Evolutionary conservation across 2,113 vertebrate genomes (phyloP).

Genomic region (Sphaerodactylus townsendi): DNA sequence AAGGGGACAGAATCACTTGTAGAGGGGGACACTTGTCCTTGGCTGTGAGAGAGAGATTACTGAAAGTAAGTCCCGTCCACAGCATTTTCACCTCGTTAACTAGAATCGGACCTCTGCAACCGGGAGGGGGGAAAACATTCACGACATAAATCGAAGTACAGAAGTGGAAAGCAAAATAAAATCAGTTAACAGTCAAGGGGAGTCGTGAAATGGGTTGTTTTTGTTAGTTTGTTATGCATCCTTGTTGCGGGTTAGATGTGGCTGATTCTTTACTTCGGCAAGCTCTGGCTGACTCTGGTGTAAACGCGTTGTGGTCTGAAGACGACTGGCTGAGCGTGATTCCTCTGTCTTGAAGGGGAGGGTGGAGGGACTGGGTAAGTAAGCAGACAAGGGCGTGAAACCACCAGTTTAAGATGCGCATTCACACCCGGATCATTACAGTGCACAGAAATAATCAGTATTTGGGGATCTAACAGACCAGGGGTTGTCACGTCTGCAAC

Average conservation of each 20-base stretch:
- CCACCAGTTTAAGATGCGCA: background rate
- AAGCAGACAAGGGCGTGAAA: background rate
- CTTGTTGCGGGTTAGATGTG: background rate
- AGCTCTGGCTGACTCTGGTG: background rate
- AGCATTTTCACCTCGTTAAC: background rate
- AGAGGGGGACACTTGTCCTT: too few relatives aligned
- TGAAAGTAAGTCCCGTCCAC: background rate
- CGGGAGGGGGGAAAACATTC: too few relatives aligned
- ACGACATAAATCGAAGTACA: background rate
- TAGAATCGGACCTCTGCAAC: background rate
- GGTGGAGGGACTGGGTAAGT: background rate
- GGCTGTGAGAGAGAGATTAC: too few relatives aligned
- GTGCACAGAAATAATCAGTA: background rate
- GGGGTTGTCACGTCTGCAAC: background rate
- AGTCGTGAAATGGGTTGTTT: background rate
- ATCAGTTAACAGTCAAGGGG: background rate
- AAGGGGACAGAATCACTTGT: too few relatives aligned
- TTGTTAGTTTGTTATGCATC: background rate
- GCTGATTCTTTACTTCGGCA: background rate
- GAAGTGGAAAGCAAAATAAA: too few relatives aligned
- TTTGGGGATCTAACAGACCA: background rate
- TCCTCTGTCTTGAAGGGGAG: background rate
- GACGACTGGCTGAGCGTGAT: background rate
- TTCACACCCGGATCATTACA: background rate
- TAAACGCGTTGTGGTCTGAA: background rate